These are phyloP conservation scores for Synanthedon myopaeformis DNA, from an alignment of 2,888 invertebrate genomes.

Conservation along the genomic window DNA sequence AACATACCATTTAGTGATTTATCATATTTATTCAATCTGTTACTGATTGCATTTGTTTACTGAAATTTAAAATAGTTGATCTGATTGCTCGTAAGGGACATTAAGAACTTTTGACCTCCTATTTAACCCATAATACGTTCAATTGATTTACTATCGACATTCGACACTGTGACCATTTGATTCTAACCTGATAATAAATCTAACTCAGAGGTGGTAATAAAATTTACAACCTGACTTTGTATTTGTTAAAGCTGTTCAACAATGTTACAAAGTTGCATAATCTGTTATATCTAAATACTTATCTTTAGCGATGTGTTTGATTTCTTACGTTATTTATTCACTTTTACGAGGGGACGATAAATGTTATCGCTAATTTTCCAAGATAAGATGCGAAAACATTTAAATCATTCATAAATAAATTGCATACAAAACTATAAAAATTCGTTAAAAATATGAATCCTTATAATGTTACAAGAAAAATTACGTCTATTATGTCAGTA, in stretches of 20 bases:
- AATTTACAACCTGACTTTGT: too few relatives aligned
- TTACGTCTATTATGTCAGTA: too few relatives aligned
- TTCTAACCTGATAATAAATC: not conserved
- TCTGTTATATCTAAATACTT: not conserved
- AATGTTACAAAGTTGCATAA: not conserved
- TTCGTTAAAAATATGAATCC: too few relatives aligned
- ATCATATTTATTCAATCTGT: too few relatives aligned
- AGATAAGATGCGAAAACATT: too few relatives aligned
- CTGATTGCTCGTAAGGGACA: conserved; percentile 7
- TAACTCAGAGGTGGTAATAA: too few relatives aligned
- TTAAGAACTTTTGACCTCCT: conserved; percentile 11
- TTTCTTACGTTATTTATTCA: not conserved
- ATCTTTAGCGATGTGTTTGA: not conserved
- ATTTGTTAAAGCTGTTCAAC: not conserved
- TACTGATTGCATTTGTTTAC: too few relatives aligned
- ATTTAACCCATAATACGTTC: conserved; percentile 17
- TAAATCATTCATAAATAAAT: too few relatives aligned
- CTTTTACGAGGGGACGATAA: not conserved
- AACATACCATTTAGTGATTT: too few relatives aligned
- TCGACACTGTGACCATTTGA: not conserved
- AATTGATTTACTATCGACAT: conserved; percentile 14
- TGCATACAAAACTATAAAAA: too few relatives aligned
- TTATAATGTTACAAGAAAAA: too few relatives aligned
- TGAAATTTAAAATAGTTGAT: not conserved
- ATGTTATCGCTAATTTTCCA: not conserved